These are phyloP conservation scores for Danio aesculapii DNA, from an alignment of 2,797 vertebrate species.

Conservation along the genomic window DNA sequence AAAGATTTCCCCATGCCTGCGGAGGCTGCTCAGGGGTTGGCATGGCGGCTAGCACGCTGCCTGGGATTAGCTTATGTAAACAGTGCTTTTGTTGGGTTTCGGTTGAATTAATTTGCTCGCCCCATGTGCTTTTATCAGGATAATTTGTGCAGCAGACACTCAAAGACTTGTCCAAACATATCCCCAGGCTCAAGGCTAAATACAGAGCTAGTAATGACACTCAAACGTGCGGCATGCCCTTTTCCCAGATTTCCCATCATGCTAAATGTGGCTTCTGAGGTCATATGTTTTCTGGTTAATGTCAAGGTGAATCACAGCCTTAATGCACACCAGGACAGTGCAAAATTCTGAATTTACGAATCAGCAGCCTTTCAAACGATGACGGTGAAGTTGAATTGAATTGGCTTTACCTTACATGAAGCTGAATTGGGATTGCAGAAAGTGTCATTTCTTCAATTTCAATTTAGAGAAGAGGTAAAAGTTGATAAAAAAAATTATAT, in stretches of 20 bases:
- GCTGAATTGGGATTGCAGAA: not conserved
- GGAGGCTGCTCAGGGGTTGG: slow-evolving; percentile 58
- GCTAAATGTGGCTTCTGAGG: slow-evolving; percentile 1
- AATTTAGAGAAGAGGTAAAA: not conserved
- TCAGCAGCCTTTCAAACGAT: not conserved
- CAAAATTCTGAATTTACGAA: not conserved
- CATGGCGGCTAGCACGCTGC: slow-evolving; percentile 54
- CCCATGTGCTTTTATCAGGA: slow-evolving; percentile 69
- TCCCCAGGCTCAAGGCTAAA: slow-evolving; percentile 61
- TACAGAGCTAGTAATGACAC: slow-evolving; percentile 67
- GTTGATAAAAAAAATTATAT: not conserved
- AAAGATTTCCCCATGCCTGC: slow-evolving; percentile 68
- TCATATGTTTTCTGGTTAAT: slow-evolving; percentile 27
- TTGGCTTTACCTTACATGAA: not conserved
- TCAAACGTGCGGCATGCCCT: slow-evolving; percentile 64
- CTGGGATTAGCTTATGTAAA: slow-evolving; percentile 76
- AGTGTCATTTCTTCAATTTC: not conserved
- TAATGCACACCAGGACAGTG: not conserved
- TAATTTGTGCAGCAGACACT: slow-evolving; percentile 59
- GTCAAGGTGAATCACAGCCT: slow-evolving; percentile 21
- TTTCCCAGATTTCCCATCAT: slow-evolving; percentile 27
- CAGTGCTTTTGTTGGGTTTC: slow-evolving; percentile 74
- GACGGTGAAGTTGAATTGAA: not conserved
- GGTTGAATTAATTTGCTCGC: slow-evolving; percentile 75
- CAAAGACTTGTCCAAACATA: slow-evolving; percentile 63